Conservation (phyloP, 2,113 vertebrate genomes). For the Galbula dea region DNA sequence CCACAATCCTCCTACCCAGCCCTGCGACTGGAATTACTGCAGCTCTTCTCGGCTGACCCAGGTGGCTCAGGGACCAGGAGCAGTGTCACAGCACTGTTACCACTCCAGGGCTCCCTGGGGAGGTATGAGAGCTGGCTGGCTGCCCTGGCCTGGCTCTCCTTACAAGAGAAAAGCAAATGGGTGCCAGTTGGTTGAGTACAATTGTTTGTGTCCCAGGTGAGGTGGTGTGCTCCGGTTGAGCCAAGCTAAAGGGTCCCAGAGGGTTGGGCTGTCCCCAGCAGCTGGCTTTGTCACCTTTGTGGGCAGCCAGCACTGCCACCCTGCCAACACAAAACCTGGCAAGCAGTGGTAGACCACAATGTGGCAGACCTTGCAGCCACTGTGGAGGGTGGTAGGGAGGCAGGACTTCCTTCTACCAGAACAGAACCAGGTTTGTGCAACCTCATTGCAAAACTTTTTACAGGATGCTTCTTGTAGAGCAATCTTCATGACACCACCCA, state of each 20-base stretch:
- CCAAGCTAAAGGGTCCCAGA: not conserved
- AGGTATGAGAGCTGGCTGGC: not conserved
- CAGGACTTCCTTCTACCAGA: not conserved
- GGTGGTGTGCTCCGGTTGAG: not conserved
- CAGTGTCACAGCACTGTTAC: not conserved
- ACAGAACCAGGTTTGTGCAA: not conserved
- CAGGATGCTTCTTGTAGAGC: not conserved
- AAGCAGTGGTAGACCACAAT: not conserved
- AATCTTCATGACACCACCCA: rapidly evolving
- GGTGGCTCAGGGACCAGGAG: rapidly evolving
- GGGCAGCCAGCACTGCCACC: not conserved
- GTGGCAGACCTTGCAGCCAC: rapidly evolving
- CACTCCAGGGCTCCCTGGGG: not conserved
- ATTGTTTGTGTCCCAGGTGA: not conserved
- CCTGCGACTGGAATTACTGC: not conserved
- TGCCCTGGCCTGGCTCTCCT: not conserved
- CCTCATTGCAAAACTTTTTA: not conserved
- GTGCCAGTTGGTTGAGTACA: not conserved
- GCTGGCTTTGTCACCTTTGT: not conserved
- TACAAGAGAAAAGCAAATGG: not conserved
- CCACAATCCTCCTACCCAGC: not conserved
- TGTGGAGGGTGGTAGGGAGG: not conserved
- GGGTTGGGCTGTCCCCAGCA: not conserved
- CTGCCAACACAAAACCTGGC: not conserved
- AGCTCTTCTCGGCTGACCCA: rapidly evolving